phyloP scores from a whole-genome alignment of 2,113 vertebrate species.

The Asarcornis scutulata region DNA sequence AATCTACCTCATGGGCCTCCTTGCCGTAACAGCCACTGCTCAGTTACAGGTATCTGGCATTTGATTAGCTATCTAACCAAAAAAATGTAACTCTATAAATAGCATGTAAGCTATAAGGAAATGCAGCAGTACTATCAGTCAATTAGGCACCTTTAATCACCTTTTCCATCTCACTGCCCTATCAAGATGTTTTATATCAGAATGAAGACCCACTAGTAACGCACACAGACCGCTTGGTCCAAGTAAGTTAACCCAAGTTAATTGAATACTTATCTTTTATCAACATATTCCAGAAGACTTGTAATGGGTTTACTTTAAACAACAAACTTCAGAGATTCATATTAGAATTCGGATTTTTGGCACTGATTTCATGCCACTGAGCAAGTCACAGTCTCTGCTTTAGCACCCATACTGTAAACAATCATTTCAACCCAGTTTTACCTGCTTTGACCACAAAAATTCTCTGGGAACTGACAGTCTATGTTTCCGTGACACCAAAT shows the following conservation, averaged over 20 bases:
- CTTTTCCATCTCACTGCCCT: not conserved
- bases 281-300: not conserved
- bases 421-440: not conserved
- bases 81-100: not conserved
- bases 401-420: no score
- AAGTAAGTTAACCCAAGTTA: not conserved
- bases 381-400: accelerated
- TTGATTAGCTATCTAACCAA: not conserved
- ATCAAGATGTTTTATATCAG: not conserved
- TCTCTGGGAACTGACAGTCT: not conserved
- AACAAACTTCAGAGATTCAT: not conserved
- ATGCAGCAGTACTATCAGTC: not conserved
- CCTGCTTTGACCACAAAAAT: not conserved
- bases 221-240: not conserved
- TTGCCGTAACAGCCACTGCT: not conserved
- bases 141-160: not conserved
- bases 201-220: not conserved
- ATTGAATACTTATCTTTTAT: not conserved
- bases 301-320: not conserved
- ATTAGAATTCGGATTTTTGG: not conserved
- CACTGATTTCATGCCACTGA: not conserved
- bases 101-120: not conserved
- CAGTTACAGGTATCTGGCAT: not conserved
- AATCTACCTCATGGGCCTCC: not conserved
- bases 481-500: not conserved